Evolutionary conservation across 2,797 vertebrate species (phyloP).

Genomic region (Pitangus sulphuratus): DNA sequence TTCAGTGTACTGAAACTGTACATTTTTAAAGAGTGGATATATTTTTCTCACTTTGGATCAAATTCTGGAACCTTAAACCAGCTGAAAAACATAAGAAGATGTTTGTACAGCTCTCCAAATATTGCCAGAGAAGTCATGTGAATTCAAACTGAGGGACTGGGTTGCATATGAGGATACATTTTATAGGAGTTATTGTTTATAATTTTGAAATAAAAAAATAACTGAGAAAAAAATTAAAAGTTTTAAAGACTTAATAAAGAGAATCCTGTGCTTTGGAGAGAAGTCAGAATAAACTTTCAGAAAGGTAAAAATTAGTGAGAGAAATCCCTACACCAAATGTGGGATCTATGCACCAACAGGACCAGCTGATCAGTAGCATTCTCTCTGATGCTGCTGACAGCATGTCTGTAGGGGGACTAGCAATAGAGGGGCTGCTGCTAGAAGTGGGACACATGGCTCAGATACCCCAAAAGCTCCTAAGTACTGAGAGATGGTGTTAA

Average conservation of each 20-base stretch:
- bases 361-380: background rate
- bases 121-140: background rate
- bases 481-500: background rate
- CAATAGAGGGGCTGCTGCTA: background rate
- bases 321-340: accelerated
- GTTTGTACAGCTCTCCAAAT: background rate
- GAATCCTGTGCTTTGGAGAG: background rate
- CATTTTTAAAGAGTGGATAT: background rate
- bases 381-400: no score
- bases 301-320: background rate
- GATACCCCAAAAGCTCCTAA: accelerated
- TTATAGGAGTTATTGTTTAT: background rate
- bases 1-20: background rate
- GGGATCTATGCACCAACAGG: background rate
- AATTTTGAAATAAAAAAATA: background rate
- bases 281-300: background rate
- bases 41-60: background rate
- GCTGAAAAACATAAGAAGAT: background rate
- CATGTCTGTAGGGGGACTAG: background rate
- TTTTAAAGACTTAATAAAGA: background rate
- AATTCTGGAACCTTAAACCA: background rate
- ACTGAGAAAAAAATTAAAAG: no score
- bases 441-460: background rate
- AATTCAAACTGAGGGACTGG: background rate
- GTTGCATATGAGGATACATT: background rate